Percentiles rank a stretch among this genome's conserved stretches.
These are phyloP conservation scores for Leptodon cayanensis DNA, from an alignment of 2,797 vertebrate species.

Conservation along the genomic window DNA sequence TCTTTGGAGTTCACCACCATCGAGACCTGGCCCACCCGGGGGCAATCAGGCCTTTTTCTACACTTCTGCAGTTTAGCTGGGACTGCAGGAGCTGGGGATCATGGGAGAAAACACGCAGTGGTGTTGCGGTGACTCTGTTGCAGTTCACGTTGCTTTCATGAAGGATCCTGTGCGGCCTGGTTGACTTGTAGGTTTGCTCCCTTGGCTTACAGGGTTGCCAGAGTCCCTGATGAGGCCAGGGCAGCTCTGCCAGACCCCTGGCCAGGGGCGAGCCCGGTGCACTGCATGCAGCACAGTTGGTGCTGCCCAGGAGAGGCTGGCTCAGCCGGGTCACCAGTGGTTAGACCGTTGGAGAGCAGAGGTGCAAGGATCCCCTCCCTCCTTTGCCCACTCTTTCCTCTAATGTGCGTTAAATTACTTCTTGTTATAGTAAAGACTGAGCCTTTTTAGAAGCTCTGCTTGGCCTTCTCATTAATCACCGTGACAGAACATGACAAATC, in stretches of 20 bases:
- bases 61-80: neutral
- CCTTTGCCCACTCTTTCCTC: neutral
- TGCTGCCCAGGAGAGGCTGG: neutral
- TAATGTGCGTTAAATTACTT: neutral
- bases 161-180: neutral
- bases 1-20: neutral
- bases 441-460: neutral
- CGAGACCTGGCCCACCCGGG: neutral
- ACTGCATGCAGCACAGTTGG: fast-evolving
- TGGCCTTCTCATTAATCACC: neutral
- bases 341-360: neutral
- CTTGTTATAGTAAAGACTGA: neutral
- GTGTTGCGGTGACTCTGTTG: neutral
- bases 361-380: neutral
- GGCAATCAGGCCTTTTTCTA: neutral
- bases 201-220: neutral
- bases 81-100: neutral
- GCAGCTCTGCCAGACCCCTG: neutral
- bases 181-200: neutral
- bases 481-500: neutral
- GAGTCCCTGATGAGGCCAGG: neutral
- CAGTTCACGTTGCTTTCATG: neutral
- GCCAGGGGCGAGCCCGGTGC: neutral
- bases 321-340: fast-evolving
- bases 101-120: fast-evolving